These are phyloP conservation scores for Pegoplata infirma DNA, from an alignment of 2,888 invertebrate species.

Conservation along the genomic window DNA sequence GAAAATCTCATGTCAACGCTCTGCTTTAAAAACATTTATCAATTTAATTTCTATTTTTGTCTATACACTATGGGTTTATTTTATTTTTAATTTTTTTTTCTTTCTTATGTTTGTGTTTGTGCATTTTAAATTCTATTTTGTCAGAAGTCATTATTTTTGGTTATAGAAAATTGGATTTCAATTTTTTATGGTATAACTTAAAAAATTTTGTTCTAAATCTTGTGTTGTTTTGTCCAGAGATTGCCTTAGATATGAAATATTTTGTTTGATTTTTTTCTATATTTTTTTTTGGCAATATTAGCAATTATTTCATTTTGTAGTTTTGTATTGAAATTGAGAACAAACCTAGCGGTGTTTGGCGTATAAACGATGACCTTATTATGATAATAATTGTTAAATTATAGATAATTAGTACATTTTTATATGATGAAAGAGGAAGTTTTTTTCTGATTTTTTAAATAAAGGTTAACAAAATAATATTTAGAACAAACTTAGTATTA, in stretches of 20 bases:
- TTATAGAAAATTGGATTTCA: constrained; percentile 34
- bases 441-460: too few species aligned
- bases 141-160: constrained; percentile 8
- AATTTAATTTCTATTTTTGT: constrained; percentile 22
- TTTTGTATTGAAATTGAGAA: constrained; percentile 8
- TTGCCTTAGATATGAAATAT: constrained; percentile 12
- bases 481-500: too few species aligned
- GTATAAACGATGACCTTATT: not conserved
- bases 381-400: constrained; percentile 1
- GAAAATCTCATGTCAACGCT: constrained; percentile 61
- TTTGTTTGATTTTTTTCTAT: not conserved
- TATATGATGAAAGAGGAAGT: too few species aligned
- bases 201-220: constrained; percentile 27
- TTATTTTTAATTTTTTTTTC: not conserved
- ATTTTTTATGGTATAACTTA: not conserved
- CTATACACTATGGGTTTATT: not conserved
- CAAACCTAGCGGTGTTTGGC: constrained; percentile 18
- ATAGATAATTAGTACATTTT: too few species aligned
- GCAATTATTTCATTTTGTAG: constrained; percentile 8
- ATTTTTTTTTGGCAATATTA: not conserved
- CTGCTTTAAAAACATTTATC: constrained; percentile 56
- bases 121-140: too few species aligned
- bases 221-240: not conserved
- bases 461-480: too few species aligned
- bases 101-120: too few species aligned